Percentiles rank a stretch among this genome's conserved stretches.
These are phyloP conservation scores for Parazoanthus atlanticus DNA, from an alignment of 92 coral and sea anemone species.

Conservation along the genomic window DNA sequence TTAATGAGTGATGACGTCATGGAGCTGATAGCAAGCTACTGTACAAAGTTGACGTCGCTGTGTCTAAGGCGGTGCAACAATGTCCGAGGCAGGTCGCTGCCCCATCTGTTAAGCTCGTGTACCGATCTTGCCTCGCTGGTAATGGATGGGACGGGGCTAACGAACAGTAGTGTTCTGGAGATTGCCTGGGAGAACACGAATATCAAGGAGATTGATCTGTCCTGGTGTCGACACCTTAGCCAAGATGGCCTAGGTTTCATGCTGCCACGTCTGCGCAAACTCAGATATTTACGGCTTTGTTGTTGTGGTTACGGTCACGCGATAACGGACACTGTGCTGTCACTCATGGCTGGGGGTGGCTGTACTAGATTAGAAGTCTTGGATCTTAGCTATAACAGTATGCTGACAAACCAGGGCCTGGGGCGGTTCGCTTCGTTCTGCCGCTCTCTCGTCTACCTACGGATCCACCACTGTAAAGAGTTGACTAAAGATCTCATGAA, in stretches of 20 bases:
- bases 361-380: slow-evolving; percentile 65
- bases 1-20: slow-evolving; percentile 71
- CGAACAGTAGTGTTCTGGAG: slow-evolving; percentile 54
- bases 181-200: slow-evolving; percentile 73
- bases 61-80: slow-evolving; percentile 80
- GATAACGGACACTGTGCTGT: slow-evolving; percentile 78
- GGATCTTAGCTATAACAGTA: slow-evolving; percentile 87
- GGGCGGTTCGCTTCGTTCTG: slow-evolving; percentile 54
- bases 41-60: slow-evolving; percentile 62
- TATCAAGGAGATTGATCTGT: slow-evolving; percentile 79
- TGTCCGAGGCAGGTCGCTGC: slow-evolving; percentile 68
- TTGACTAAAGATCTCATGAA: slow-evolving; percentile 70
- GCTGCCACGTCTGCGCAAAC: slow-evolving; percentile 63
- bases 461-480: slow-evolving; percentile 80
- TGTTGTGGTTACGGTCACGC: slow-evolving; percentile 97
- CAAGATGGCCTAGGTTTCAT: slow-evolving; percentile 68
- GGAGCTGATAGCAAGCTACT: slow-evolving; percentile 56
- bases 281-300: slow-evolving; percentile 78
- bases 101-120: slow-evolving; percentile 60
- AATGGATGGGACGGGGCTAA: slow-evolving; percentile 82
- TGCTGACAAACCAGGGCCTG: slow-evolving; percentile 66
- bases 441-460: slow-evolving; percentile 63
- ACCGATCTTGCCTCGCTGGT: slow-evolving; percentile 75
- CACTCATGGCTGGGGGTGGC: slow-evolving; percentile 56
- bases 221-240: slow-evolving; percentile 89